A percentile compares a stretch with the other conserved stretches of the same genome.
Evolutionary conservation across 2,888 invertebrate genomes (phyloP).

Genomic region (Tipula unca): DNA sequence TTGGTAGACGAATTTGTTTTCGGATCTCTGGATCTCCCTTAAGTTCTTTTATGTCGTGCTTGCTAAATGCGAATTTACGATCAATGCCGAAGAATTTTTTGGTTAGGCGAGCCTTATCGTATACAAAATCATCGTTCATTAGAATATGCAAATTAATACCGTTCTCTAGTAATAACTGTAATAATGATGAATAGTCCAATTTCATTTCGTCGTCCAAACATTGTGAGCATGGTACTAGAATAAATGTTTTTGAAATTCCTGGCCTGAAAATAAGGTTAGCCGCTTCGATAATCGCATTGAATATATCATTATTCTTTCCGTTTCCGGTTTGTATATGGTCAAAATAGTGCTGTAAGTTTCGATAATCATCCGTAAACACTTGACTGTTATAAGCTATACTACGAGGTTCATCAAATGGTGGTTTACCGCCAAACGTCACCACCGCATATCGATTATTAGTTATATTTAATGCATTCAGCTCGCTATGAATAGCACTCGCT

Average conservation of each 20-base stretch:
- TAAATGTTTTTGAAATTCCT: conserved; percentile 73
- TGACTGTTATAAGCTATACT: conserved; percentile 63
- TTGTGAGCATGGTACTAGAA: conserved; percentile 70
- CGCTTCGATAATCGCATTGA: conserved; percentile 65
- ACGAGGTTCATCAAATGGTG: conserved; percentile 61
- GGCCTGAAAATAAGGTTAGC: conserved; percentile 67
- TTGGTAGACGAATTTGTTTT: conserved; percentile 66
- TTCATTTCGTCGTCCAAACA: conserved; percentile 62
- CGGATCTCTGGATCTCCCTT: conserved; percentile 64
- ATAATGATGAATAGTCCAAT: conserved; percentile 74
- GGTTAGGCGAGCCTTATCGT: conserved; percentile 60
- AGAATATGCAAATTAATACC: conserved; percentile 73
- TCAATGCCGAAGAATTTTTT: conserved; percentile 76
- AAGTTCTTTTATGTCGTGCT: conserved; percentile 60
- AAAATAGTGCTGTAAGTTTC: conserved; percentile 57
- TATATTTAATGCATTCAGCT: conserved; percentile 53
- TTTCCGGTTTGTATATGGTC: conserved; percentile 58
- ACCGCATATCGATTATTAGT: conserved; percentile 70
- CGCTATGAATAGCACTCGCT: conserved; percentile 57
- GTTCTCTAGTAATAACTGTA: conserved; percentile 72
- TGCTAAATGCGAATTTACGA: conserved; percentile 65
- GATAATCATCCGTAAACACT: conserved; percentile 54
- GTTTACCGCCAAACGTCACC: conserved; percentile 72
- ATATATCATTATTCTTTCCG: conserved; percentile 54
- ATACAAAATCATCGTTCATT: conserved; percentile 70